Base-by-base conservation (phyloP, 2,113 vertebrate species). In the Stegostoma tigrinum region DNA sequence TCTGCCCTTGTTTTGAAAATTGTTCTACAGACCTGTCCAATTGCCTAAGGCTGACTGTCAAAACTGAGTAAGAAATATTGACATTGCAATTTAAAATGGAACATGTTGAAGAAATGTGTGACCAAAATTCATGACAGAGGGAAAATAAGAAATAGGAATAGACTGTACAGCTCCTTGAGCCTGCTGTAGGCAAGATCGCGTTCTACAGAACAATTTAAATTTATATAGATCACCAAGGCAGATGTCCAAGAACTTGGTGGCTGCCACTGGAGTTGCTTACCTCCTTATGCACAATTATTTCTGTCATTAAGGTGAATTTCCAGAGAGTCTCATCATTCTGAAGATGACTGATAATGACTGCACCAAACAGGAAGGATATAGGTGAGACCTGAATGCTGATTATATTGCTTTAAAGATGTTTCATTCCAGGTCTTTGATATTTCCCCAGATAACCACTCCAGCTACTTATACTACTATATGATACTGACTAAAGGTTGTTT, bases 241-340 rank as follows among this genome's bases (percentile, higher is more conserved):
- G n/a, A 66, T 66, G 61, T 67, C 21, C 89, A 7, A 38, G 38
- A 8, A 5, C 4, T 8, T 93, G 14, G 21, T 83, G n/a, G 12
- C 78, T 42, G 17, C 42, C 78, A 83, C 38, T 42, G 30, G 52
- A 90, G 30, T 30, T 61, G 27, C 14, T 66, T 66, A 38, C 14
- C 61, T 67, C 34, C 61, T 93, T 66, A 93, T 67, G 38, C 42
- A 70, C 24, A 34, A 52, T 95, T 94, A 67, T 27, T 94, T 95
- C 21, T 72, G 42, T 95, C 68, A 38, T 68, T 52, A 70, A 95
- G 94, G 94, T 72, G 94, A 95, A 95, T 95, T 95, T 72, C 94
- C 94, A 52, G 24, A 48, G 4, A 27, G 42, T 72, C 94, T 95
- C 12, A 48, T 95, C 10, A 95, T 95, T 95, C 67, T 95, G 94